Base-by-base conservation (phyloP, 2,888 invertebrate genomes). In the Nematopogon swammerdamellus region DNA sequence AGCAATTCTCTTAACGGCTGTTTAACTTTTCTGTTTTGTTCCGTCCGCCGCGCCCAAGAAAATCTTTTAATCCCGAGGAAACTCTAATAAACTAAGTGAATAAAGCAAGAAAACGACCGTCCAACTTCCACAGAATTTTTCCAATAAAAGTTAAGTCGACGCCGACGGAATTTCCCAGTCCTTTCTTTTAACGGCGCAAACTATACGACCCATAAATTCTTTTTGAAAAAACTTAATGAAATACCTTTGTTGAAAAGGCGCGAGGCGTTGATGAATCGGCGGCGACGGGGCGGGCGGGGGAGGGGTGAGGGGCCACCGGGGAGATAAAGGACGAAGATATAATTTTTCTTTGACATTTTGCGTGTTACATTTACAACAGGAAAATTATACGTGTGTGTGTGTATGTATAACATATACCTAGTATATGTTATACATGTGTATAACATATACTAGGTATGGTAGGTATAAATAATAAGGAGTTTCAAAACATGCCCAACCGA, bases 211-310 rank as follows among this genome's bases (percentile, higher is more conserved):
- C 36, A 36, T 36, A 36, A 36, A 36, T 36, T 36, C 36, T 36
- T 36, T 36, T 36, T 14, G 36, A 36, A 36, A 36, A 36, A 36
- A 36, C 36, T 47, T 36, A 36, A 36, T 47, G 47, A 44, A 19
- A 19, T 44, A 44, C 44, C 44, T 44, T 19, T 19, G 44, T 44
- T 18, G 8, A 44, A 44, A 18, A 44, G 44, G 18, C 18, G 47
- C 16, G 16, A 17, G 10, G 14, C 20, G 30, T 44, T 44, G 49
- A 16, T 48, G 18, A 19, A 43, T 11, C 2, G 52, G 51, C 53
- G 50, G 48, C 49, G 49, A 47, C 51, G 48, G 52, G 52, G 54
- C 54, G 54, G 49, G 48, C 44, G 19, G 36, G 51, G 48, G 50
- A 51, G 17, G 49, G 47, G 19, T 46, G 44, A 50, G 50, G 44